These are phyloP conservation scores for Resseliella maxima DNA, from an alignment of 2,888 invertebrate species.

Conservation along the genomic window DNA sequence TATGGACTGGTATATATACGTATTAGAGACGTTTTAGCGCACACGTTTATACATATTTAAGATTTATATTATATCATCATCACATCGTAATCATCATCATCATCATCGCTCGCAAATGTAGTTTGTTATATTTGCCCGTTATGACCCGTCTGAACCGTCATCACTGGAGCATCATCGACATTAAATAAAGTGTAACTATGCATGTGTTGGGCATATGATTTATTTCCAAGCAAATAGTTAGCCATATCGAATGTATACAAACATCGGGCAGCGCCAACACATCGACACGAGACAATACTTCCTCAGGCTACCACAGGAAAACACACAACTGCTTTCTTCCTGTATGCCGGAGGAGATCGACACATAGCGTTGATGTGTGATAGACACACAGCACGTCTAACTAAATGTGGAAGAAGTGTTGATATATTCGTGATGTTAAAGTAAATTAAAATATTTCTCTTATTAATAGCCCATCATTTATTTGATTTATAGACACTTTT, in stretches of 20 bases:
- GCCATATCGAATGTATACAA: constrained; percentile 20
- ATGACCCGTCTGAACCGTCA: constrained; percentile 27
- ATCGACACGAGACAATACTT: constrained; percentile 20
- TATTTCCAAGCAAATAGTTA: constrained; percentile 49
- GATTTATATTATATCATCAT: constrained; percentile 55
- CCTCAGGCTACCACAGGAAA: constrained; percentile 31
- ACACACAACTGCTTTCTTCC: constrained; percentile 49
- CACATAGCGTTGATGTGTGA: constrained; percentile 52
- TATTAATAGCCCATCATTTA: constrained; percentile 57
- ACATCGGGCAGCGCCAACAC: not conserved
- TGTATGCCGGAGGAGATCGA: constrained; percentile 45
- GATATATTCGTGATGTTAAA: constrained; percentile 57
- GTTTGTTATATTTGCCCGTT: not conserved
- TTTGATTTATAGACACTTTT: constrained; percentile 57
- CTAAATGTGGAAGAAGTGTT: constrained; percentile 42
- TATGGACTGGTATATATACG: constrained; percentile 11
- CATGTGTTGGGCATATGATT: constrained; percentile 49
- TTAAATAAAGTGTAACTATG: constrained; percentile 48
- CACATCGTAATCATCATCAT: constrained; percentile 53
- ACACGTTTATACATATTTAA: constrained; percentile 47
- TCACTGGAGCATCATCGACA: constrained; percentile 22
- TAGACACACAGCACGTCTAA: not conserved
- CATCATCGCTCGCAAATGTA: constrained; percentile 20
- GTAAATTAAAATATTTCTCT: constrained; percentile 58
- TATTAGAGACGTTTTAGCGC: constrained; percentile 17